Conservation (phyloP, 1,140 invertebrate genomes). For the Zaprionus gabonicus region DNA sequence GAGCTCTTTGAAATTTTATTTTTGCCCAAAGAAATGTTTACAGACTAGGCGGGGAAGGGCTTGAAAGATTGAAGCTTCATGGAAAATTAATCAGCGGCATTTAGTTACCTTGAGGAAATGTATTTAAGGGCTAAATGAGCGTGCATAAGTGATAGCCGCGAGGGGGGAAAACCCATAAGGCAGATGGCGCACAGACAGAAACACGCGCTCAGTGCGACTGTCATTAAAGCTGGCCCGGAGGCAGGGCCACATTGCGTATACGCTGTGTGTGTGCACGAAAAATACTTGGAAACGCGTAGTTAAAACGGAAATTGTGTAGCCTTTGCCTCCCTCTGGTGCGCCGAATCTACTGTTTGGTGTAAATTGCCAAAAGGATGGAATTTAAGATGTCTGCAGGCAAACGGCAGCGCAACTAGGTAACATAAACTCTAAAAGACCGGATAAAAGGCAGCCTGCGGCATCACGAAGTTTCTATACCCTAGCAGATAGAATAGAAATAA, state of each 20-base stretch:
- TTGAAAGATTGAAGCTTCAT: conserved; percentile 18
- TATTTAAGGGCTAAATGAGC: conserved; percentile 52
- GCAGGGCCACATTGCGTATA: conserved; percentile 54
- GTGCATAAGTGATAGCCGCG: conserved; percentile 33
- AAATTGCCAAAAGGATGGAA: conserved; percentile 60
- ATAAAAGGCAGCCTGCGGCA: background rate
- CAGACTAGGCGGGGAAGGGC: background rate
- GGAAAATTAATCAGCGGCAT: conserved; percentile 52
- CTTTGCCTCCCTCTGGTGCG: background rate
- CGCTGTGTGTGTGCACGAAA: conserved; percentile 38
- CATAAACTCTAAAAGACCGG: conserved; percentile 16
- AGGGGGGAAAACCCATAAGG: background rate
- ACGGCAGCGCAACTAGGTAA: conserved; percentile 38
- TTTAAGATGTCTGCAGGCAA: conserved; percentile 49
- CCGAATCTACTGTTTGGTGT: conserved; percentile 22
- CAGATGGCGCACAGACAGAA: conserved; percentile 1
- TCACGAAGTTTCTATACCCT: background rate
- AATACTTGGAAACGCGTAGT: conserved; percentile 31
- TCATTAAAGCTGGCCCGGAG: conserved; percentile 34
- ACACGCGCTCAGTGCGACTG: conserved; percentile 19
- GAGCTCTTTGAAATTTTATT: no score
- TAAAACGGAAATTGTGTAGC: conserved; percentile 36
- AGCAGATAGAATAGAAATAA: no score
- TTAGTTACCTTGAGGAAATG: conserved; percentile 47
- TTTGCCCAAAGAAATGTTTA: no score